A percentile compares a stretch with the other conserved stretches of the same genome.
phyloP scores from a whole-genome alignment of 2,888 invertebrate genomes.

The Branchipolynoe longqiensis region DNA sequence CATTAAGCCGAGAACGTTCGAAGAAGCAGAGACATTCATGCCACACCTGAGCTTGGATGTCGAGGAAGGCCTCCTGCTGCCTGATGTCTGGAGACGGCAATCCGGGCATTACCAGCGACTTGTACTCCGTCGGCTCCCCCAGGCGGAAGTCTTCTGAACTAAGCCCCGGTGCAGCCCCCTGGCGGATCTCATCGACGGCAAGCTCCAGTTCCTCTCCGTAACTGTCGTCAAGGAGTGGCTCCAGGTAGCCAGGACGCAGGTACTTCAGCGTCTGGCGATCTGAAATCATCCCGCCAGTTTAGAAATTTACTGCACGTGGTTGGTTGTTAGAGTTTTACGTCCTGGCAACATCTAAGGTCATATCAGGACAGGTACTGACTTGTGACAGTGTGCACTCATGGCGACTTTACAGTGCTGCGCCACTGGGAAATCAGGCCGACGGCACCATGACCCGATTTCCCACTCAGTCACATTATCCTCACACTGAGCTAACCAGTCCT shows the following conservation, averaged over 20 bases:
- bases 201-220: conserved; percentile 30
- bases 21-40: too few relatives aligned
- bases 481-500: too few relatives aligned
- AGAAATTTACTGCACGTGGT: too few relatives aligned
- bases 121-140: conserved; percentile 4
- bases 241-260: conserved; percentile 26
- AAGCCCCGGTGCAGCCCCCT: background rate
- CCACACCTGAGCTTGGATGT: conserved; percentile 77
- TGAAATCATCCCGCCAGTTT: conserved; percentile 18
- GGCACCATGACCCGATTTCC: too few relatives aligned
- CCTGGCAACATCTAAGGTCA: too few relatives aligned
- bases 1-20: too few relatives aligned
- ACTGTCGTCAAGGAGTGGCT: conserved; percentile 20
- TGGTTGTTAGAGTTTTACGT: too few relatives aligned
- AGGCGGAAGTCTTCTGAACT: background rate
- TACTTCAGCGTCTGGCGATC: background rate
- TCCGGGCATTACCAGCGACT: conserved; percentile 42
- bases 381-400: too few relatives aligned
- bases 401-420: too few relatives aligned
- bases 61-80: conserved; percentile 77
- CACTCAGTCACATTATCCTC: too few relatives aligned
- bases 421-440: too few relatives aligned
- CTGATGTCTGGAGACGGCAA: conserved; percentile 68
- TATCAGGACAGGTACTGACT: too few relatives aligned
- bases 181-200: background rate